These are phyloP conservation scores for Fistularia tabacaria DNA, from an alignment of 2,797 vertebrate species.

Conservation along the genomic window DNA sequence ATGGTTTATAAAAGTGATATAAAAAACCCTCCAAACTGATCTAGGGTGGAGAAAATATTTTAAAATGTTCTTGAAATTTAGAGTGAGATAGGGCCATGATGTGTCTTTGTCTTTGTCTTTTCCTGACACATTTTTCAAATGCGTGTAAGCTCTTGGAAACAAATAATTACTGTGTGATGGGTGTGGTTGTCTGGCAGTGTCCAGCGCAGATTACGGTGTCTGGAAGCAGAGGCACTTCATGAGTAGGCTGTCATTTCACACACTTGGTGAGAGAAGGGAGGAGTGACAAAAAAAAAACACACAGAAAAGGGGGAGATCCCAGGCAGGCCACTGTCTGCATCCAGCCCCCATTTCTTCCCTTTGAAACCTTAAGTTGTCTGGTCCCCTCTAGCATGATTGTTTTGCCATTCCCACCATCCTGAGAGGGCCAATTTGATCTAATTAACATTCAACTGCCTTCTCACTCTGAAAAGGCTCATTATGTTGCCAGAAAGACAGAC, in stretches of 20 bases:
- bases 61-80: not conserved
- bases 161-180: slow-evolving; percentile 30
- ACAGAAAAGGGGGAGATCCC: slow-evolving; percentile 11
- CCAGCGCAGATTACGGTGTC: slow-evolving; percentile 18
- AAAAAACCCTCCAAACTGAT: no score
- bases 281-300: slow-evolving; percentile 10
- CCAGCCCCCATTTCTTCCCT: slow-evolving; percentile 36
- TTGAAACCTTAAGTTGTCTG: slow-evolving; percentile 50
- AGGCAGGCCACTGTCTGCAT: slow-evolving; percentile 40
- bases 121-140: not conserved
- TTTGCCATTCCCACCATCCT: slow-evolving; percentile 60
- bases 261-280: slow-evolving; percentile 14
- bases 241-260: slow-evolving; percentile 34
- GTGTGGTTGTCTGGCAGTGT: slow-evolving; percentile 39
- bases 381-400: slow-evolving; percentile 58
- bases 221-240: slow-evolving; percentile 17
- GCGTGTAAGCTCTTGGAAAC: slow-evolving; percentile 14
- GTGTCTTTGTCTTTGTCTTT: not conserved
- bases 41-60: no score
- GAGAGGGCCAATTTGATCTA: slow-evolving; percentile 73
- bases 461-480: slow-evolving; percentile 74
- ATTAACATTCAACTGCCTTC: slow-evolving; percentile 76
- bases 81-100: not conserved
- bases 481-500: slow-evolving; percentile 53
- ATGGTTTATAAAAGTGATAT: not conserved